A percentile compares a stretch with the other conserved stretches of the same genome.
Conservation (phyloP, 2,888 invertebrate genomes). For the Crepidodera aurea region DNA sequence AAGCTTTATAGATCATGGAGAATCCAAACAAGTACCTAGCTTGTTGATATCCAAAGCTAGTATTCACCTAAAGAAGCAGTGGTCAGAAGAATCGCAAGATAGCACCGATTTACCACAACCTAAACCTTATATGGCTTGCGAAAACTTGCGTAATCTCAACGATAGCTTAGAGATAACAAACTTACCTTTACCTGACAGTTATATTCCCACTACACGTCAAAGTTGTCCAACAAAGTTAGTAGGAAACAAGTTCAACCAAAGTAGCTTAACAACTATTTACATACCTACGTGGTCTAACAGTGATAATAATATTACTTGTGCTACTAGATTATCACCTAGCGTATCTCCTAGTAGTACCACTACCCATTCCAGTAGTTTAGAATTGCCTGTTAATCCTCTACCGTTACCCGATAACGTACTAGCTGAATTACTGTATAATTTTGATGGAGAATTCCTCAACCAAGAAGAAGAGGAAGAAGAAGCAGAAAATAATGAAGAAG, state of each 20-base stretch:
- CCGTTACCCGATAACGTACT: slow-evolving; percentile 65
- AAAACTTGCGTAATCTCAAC: slow-evolving; percentile 73
- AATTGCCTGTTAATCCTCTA: slow-evolving; percentile 63
- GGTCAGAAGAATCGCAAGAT: slow-evolving; percentile 68
- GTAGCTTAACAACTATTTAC: slow-evolving; percentile 65
- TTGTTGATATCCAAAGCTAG: slow-evolving; percentile 63
- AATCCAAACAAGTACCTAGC: slow-evolving; percentile 31
- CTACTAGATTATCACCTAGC: slow-evolving; percentile 45
- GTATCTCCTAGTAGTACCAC: slow-evolving; percentile 51
- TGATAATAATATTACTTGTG: slow-evolving; percentile 55
- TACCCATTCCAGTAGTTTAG: slow-evolving; percentile 68
- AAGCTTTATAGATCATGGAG: slow-evolving; percentile 65
- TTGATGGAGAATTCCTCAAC: slow-evolving; percentile 51
- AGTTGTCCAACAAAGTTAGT: slow-evolving; percentile 74
- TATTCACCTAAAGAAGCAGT: slow-evolving; percentile 56
- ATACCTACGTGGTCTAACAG: slow-evolving; percentile 64
- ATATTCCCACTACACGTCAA: slow-evolving; percentile 63
- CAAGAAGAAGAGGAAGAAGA: slow-evolving; percentile 43
- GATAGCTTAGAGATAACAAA: slow-evolving; percentile 66
- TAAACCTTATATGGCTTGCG: slow-evolving; percentile 70
- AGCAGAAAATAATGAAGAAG: slow-evolving; percentile 29
- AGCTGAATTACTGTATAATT: slow-evolving; percentile 66
- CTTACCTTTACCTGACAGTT: slow-evolving; percentile 48
- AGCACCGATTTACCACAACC: slow-evolving; percentile 67
- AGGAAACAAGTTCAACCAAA: slow-evolving; percentile 67